Conservation (phyloP, 2,888 invertebrate species). For the Capitulum mitella region DNA sequence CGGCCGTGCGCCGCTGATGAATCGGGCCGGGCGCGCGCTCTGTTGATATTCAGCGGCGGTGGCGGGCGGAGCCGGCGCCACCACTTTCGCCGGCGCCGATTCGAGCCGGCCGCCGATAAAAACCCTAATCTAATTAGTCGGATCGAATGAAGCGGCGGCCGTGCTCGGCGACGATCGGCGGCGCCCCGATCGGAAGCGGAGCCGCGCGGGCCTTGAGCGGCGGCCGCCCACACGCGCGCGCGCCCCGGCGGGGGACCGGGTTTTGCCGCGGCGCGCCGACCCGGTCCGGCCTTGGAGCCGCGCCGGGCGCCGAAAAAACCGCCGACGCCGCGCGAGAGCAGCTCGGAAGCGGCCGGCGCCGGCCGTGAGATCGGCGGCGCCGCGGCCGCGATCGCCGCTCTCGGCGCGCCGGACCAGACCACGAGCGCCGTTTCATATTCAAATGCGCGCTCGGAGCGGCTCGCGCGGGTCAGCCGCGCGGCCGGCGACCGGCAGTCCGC, state of each 20-base stretch:
- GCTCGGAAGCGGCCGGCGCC: background rate
- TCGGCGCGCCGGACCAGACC: too few relatives aligned
- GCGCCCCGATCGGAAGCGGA: background rate
- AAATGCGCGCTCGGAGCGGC: background rate
- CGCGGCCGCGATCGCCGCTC: too few relatives aligned
- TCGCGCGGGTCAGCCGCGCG: too few relatives aligned
- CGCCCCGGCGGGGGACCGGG: background rate
- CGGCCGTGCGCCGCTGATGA: too few relatives aligned
- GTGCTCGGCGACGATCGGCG: slow-evolving; percentile 13
- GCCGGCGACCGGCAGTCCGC: background rate
- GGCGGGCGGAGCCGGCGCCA: background rate
- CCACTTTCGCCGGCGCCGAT: background rate
- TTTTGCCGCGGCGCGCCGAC: background rate
- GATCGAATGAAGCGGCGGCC: background rate
- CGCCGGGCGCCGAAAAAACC: background rate
- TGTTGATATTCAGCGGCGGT: background rate
- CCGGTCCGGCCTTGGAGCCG: background rate
- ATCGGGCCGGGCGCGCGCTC: too few relatives aligned
- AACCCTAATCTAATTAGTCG: slow-evolving; percentile 23
- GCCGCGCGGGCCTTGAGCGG: background rate
- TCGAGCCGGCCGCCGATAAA: background rate
- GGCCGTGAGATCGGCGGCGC: too few relatives aligned
- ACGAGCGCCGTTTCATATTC: slow-evolving; percentile 1
- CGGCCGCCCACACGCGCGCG: background rate
- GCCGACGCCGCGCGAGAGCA: background rate